Conservation (phyloP, 2,113 vertebrate species). For the Peromyscus maniculatus region DNA sequence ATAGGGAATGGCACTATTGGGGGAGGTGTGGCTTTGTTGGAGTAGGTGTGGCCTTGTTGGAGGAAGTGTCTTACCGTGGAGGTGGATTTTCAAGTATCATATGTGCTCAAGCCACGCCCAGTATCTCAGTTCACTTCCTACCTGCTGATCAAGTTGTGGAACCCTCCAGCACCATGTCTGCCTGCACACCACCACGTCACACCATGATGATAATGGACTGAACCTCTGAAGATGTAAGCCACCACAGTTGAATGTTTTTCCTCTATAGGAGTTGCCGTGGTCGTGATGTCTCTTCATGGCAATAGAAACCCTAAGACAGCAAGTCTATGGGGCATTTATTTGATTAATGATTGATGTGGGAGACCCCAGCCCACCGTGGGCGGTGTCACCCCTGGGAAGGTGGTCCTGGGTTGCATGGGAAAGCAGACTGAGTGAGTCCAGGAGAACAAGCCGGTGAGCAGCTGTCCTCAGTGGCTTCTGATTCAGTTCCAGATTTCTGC, state of each 20-base stretch:
- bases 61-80: background rate
- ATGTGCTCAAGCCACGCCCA: background rate
- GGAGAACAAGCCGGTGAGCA: background rate
- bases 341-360: background rate
- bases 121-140: background rate
- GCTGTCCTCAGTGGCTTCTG: background rate
- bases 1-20: background rate
- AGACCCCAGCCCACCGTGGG: background rate
- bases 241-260: background rate
- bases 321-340: background rate
- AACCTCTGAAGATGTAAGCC: background rate
- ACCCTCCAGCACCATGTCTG: background rate
- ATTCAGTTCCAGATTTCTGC: background rate
- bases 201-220: background rate
- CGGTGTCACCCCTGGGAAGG: background rate
- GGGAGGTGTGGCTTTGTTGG: background rate
- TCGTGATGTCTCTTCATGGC: too few species aligned
- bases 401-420: background rate
- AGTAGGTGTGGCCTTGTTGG: background rate
- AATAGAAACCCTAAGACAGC: background rate
- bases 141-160: background rate
- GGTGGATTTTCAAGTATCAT: background rate
- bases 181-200: background rate
- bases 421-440: background rate
- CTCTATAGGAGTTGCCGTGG: too few species aligned